Base-by-base conservation (phyloP, 2,888 invertebrate genomes). In the Germaria angustata region DNA sequence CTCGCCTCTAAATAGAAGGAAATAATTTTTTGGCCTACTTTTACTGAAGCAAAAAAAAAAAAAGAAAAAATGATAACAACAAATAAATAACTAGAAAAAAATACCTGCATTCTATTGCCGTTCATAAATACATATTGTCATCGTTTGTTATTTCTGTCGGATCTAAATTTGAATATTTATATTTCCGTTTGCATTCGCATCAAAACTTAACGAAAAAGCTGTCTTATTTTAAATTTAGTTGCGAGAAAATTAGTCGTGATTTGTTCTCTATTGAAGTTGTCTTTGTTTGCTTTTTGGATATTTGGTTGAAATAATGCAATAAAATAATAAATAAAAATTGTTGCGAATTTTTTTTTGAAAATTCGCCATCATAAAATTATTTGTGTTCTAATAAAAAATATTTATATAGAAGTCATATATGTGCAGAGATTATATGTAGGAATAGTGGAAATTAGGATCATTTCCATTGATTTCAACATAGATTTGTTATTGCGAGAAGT, bases 11-110 rank as follows among this genome's bases (percentile, higher is more conserved):
- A 24, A 41, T 61, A 39, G 63, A 83, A 80, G 80, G 80, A 83
- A 80, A 78, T 75, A 61, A 36, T 46, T 71, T 79, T 82, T 75
- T 79, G 75, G 71, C 82, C 81, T 75, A 81, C 84, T 84, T 81
- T 73, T 81, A 80, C 81, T 79, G 80, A 13, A 75, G 66, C n/a
- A n/a, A n/a, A 53, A 61, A 66, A 59, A 41, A 46, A 53, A 76
- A 66, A 55, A 5, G 51, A 28, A 69, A 32, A 49, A n/a, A n/a
- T n/a, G n/a, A n/a, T n/a, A n/a, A n/a, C n/a, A n/a, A n/a, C n/a
- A 78, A 46, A 61, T 55, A 15, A 5, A 28, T n/a, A 78, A 46
- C 53, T 55, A 13, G 32, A 63, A 36, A 77, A n/a, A 59, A 72
- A 63, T 68, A 75, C 79, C 66, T 82, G 69, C 71, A 81, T 78